Base-by-base conservation (phyloP, 2,797 vertebrate species). In the Syndactyla subalaris region DNA sequence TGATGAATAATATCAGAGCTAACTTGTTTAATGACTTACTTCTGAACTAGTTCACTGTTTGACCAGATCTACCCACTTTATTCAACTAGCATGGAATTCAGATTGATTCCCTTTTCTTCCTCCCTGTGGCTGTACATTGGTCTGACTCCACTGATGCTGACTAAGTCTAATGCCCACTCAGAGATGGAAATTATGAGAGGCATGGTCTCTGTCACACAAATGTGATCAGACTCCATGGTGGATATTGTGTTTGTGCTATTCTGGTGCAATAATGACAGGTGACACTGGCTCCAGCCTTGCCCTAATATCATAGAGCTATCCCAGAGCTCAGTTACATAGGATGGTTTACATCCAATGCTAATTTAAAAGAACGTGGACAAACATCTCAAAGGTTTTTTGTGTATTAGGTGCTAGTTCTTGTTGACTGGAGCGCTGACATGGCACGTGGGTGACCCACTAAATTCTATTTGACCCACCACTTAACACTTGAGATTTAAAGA, bases 401-500 rank as follows among this genome's bases (percentile, higher is more conserved):
- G 32, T 63, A 3, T 51, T 91, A 74, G 27, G 20, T 92, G 22
- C 45, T 73, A 32, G 23, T 73, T 55, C 23, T 30, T 51, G 36
- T 10, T 80, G 78, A 82, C 61, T 83, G 11, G 30, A 81, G 51
- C n/a, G 39, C 39, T 93, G 73, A 89, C 0, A 9, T 84, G 70
- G 79, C 39, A 92, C n/a, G 32, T 0, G 0, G 21, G 30, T 57
- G 82, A 81, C 79, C 73, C 30, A 26, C 61, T 72, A 84, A 49
- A 67, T 92, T 78, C 39, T 84, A 4, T 92, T 7, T 88, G 82
- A 92, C 71, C 73, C 32, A 45, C 24, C 20, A 81, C n/a, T 78
- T 90, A 92, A 79, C 82, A 32, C 85, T 84, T 59, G 58, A 84
- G 76, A 66, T 85, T 46, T 81, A 63, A 91, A 90, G 41, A 79